Percentiles rank a stretch among this genome's conserved stretches.
Conservation (phyloP, 2,113 vertebrate species). For the Caretta caretta region DNA sequence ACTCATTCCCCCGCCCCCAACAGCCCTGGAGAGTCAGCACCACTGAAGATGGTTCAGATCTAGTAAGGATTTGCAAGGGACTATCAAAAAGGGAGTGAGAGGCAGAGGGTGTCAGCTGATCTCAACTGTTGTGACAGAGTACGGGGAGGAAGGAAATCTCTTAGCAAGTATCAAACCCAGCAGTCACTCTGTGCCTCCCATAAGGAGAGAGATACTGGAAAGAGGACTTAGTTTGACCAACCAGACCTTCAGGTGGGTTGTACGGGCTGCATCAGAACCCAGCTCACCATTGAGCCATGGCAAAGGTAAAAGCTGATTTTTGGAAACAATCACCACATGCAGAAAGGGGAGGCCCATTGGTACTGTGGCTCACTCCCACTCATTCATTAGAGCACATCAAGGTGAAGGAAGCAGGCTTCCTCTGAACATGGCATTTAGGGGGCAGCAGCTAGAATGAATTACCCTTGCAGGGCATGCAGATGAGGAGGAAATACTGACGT, state of each 20-base stretch:
- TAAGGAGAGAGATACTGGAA: not conserved
- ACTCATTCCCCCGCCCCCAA: not conserved
- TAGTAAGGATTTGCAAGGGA: not conserved
- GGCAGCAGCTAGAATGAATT: not conserved
- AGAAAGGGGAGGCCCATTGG: not conserved
- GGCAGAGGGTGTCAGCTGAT: not conserved
- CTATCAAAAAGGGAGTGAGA: not conserved
- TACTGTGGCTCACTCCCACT: not conserved
- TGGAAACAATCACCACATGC: not conserved
- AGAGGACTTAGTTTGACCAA: not conserved
- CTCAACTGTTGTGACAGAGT: not conserved
- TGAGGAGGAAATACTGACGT: not conserved
- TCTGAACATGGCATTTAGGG: not conserved
- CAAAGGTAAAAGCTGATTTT: not conserved
- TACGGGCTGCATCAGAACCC: not conserved
- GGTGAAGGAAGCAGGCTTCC: not conserved
- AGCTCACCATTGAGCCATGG: not conserved
- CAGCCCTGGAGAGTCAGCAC: not conserved
- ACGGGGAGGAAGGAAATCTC: rapidly evolving
- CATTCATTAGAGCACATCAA: slow-evolving; percentile 11
- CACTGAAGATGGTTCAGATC: not conserved
- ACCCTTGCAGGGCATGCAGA: not conserved
- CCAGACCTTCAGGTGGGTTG: not conserved
- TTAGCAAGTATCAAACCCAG: not conserved
- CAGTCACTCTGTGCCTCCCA: not conserved